A percentile compares a stretch with the other conserved stretches of the same genome.
Conservation (phyloP, 2,888 invertebrate species). For the Agrypnus murinus region DNA sequence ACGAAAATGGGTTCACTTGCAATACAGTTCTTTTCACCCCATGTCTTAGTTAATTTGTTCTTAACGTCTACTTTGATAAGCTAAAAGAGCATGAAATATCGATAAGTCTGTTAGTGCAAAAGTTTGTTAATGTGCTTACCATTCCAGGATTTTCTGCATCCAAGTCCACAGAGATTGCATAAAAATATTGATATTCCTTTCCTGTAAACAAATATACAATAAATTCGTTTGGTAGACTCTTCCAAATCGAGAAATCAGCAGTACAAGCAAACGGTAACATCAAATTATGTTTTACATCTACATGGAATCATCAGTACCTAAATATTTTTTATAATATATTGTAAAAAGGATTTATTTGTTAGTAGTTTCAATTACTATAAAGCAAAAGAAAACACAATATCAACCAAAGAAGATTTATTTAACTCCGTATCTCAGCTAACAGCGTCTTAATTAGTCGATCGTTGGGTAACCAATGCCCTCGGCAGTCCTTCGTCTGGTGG, state of each 20-base stretch:
- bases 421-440: no score
- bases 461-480: no score
- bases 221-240: no score
- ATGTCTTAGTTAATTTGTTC: constrained; percentile 77
- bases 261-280: no score
- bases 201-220: constrained; percentile 69
- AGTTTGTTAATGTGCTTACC: constrained; percentile 69
- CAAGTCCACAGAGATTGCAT: constrained; percentile 90
- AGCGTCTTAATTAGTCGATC: no score
- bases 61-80: constrained; percentile 86
- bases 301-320: no score
- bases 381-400: no score
- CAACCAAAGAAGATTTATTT: no score
- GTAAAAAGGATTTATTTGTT: no score
- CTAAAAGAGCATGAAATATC: constrained; percentile 46
- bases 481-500: no score
- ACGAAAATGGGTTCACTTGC: constrained; percentile 92
- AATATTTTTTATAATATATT: constrained; percentile 81
- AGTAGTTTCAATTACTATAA: no score
- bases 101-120: not conserved
- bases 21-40: constrained; percentile 84
- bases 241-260: not conserved
- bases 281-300: no score
- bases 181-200: constrained; percentile 87
- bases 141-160: constrained; percentile 84